Base-by-base conservation (phyloP, 2,797 vertebrate species). In the Selene dorsalis region DNA sequence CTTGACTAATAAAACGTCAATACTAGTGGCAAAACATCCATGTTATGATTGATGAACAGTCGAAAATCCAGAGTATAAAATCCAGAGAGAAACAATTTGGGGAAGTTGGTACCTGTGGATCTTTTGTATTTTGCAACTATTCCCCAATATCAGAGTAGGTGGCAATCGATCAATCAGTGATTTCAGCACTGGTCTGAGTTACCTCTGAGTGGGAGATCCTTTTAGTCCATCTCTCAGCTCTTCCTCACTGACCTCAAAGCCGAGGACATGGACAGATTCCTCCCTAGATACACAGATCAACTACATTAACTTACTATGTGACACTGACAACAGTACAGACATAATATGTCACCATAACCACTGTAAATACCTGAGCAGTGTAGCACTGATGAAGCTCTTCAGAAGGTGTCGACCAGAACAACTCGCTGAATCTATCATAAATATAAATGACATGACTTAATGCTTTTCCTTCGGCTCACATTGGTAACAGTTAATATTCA, bases 241-340 rank as follows among this genome's bases (percentile, higher is more conserved):
- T 14, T 94, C 86, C 56, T 94, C 92, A 41, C 92, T 89, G 53
- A 92, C 84, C 24, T 96, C 96, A 84, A 95, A 94, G 4, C 91
- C 85, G 24, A 96, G 82, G 0, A 96, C 89, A 70, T 96, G 94
- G 10, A 96, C 92, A 47, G 47, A 45, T 52, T 96, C 95, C 4
- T 91, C 93, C 81, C 96, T 96, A 38, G 68, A 82, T 6, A 56
- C 2, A 73, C 0, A 32, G 14, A 3, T 62, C 3, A 24, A 56
- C 0, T 35, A 2, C 32, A 8, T 35, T 35, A 35, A 8, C 9
- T 35, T 35, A 35, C 32, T 35, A 35, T 35, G 32, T 35, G 1
- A 35, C 32, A 35, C 7, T 35, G 39, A 0, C 20, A 22, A 48
- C 1, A n/a, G 6, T 0, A 17, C 24, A 57, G 3, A 60, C 5